Percentiles rank a stretch among this genome's conserved stretches.
Evolutionary conservation across 1,140 invertebrate genomes (phyloP).

Genomic region (Atopsyche davidsoni): DNA sequence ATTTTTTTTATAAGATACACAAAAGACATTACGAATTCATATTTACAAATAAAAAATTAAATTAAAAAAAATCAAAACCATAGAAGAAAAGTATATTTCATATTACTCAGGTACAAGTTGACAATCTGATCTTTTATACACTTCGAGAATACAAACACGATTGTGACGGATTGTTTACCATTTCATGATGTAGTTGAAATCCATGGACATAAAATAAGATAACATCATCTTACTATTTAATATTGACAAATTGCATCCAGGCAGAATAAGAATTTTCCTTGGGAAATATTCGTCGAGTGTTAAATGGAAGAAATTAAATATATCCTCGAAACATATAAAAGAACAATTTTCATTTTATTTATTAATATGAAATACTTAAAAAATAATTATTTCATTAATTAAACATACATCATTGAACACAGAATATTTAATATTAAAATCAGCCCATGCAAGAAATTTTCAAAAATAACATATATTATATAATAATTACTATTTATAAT

Average conservation of each 20-base stretch:
- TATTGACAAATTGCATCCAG: neutral
- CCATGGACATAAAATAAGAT: neutral
- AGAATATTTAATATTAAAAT: constrained; percentile 9
- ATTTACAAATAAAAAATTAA: constrained; percentile 1
- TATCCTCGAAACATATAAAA: constrained; percentile 13
- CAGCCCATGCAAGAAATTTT: neutral
- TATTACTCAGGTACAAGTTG: constrained; percentile 24
- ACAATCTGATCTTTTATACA: constrained; percentile 14
- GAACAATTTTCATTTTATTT: constrained; percentile 15
- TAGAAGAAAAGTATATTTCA: constrained; percentile 15
- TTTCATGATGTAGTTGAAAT: neutral
- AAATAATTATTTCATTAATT: constrained; percentile 13
- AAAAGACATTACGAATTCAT: constrained; percentile 6
- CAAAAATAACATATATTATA: constrained; percentile 3
- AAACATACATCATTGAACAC: constrained; percentile 17
- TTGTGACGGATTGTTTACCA: neutral
- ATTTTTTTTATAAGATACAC: no score
- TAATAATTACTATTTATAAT: constrained; percentile 2
- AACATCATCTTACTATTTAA: neutral
- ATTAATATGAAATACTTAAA: constrained; percentile 23
- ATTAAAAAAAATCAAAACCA: constrained; percentile 17
- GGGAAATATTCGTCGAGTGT: neutral
- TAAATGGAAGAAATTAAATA: neutral
- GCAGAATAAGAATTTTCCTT: neutral
- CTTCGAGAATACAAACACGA: constrained; percentile 7